Base-by-base conservation (phyloP, 2,888 invertebrate genomes). In the Ptychoptera contaminata region DNA sequence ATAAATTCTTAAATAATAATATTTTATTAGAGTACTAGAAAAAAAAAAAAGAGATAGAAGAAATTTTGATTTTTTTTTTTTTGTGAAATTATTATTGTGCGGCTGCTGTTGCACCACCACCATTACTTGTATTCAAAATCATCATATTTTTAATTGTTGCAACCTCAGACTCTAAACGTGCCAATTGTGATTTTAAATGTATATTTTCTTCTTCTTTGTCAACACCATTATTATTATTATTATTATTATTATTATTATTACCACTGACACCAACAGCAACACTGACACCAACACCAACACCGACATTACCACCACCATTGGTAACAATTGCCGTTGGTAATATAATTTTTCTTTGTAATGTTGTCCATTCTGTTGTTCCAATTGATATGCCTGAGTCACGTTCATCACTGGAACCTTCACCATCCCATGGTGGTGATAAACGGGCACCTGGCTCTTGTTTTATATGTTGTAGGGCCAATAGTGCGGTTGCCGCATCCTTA, bases 321-420 rank as follows among this genome's bases (percentile, higher is more conserved):
- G 7, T 7, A 23, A 23, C 7, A 5, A 7, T 7, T 50, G 8
- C 23, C 23, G 47, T 45, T 1, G 54, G 51, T 0, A 52, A 52
- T 3, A 61, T 48, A 1, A 16, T 41, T 56, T 42, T 55, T 55
- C 47, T 51, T 49, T 35, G 54, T 44, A 56, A 58, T 48, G 59
- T 63, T 48, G 59, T 63, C 68, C 57, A 66, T 49, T 65, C 66
- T 16, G 60, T 54, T 30, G 62, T 60, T 46, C 57, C 87, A 45
- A 87, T 67, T 1, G 88, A 88, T 53, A 90, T 90, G 7, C 90
- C 90, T 0, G 88, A 88, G 59, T 91, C 90, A 8, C 90, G 69
- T 61, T 90, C 90, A 61, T 90, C 90, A 55, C 87, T 86, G 45
- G 87, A 88, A 30, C 88, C 88, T 57, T 90, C 88, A 30, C 81